phyloP scores from a whole-genome alignment of 2,888 invertebrate genomes.

The Phania funesta region DNA sequence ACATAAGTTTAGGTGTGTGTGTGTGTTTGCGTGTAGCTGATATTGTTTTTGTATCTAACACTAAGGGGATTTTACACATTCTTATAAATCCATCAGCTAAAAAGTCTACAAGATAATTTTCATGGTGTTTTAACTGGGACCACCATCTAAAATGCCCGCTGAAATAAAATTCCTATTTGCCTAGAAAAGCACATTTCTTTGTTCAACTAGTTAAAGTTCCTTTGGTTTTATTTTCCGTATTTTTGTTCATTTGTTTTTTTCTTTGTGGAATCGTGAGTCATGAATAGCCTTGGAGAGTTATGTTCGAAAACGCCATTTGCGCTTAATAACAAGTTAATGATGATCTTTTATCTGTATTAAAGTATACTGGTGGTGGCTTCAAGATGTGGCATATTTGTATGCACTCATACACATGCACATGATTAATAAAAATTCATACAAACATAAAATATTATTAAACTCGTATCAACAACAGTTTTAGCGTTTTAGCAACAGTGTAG shows the following conservation, averaged over 20 bases:
- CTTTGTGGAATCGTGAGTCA: slow-evolving; percentile 59
- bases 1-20: no score
- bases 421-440: slow-evolving; percentile 5
- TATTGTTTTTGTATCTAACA: not conserved
- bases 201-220: slow-evolving; percentile 39
- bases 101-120: slow-evolving; percentile 22
- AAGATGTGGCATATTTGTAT: slow-evolving; percentile 46
- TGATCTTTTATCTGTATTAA: slow-evolving; percentile 59
- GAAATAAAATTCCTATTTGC: slow-evolving; percentile 41
- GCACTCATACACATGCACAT: not conserved
- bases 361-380: slow-evolving; percentile 31
- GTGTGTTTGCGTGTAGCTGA: no score
- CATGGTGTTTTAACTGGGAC: slow-evolving; percentile 10
- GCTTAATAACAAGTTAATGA: slow-evolving; percentile 67
- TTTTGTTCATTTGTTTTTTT: slow-evolving; percentile 5
- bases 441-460: slow-evolving; percentile 13
- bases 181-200: slow-evolving; percentile 52
- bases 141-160: slow-evolving; percentile 43
- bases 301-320: slow-evolving; percentile 65
- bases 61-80: not conserved
- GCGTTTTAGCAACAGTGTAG: not conserved
- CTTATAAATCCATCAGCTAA: not conserved
- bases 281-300: slow-evolving; percentile 67
- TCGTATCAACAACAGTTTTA: not conserved
- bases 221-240: not conserved